phyloP scores from a whole-genome alignment of 2,888 invertebrate species.

The Drosophila prolongata region DNA sequence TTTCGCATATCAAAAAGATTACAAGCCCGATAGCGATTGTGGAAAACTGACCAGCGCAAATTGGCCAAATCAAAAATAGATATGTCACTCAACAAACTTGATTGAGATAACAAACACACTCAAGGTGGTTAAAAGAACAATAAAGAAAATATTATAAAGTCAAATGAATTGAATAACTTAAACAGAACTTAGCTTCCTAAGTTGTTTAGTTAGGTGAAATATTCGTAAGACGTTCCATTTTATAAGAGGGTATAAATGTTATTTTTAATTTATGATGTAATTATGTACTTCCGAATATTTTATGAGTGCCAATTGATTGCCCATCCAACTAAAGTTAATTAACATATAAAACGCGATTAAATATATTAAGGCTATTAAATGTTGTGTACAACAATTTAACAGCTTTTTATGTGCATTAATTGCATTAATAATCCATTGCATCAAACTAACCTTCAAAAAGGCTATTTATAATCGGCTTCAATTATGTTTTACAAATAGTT shows the following conservation, averaged over 20 bases:
- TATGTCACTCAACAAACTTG: background rate
- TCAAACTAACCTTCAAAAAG: background rate
- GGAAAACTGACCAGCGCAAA: slow-evolving; percentile 36
- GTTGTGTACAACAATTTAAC: too few species aligned
- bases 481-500: background rate
- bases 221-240: too few species aligned
- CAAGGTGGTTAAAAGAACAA: background rate
- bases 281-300: too few species aligned
- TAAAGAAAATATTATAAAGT: too few species aligned
- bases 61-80: background rate
- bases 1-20: slow-evolving; percentile 20
- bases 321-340: background rate
- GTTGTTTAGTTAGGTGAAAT: too few species aligned
- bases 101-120: background rate
- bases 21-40: slow-evolving; percentile 1
- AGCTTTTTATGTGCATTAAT: background rate
- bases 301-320: background rate
- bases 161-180: too few species aligned
- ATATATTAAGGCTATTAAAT: background rate
- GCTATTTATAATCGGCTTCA: background rate
- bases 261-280: too few species aligned
- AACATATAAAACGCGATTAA: background rate
- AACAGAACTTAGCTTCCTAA: too few species aligned
- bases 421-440: background rate
- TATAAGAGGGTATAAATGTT: too few species aligned